Evolutionary conservation across 2,797 vertebrate genomes (phyloP).

Genomic region (Anguilla megastoma): DNA sequence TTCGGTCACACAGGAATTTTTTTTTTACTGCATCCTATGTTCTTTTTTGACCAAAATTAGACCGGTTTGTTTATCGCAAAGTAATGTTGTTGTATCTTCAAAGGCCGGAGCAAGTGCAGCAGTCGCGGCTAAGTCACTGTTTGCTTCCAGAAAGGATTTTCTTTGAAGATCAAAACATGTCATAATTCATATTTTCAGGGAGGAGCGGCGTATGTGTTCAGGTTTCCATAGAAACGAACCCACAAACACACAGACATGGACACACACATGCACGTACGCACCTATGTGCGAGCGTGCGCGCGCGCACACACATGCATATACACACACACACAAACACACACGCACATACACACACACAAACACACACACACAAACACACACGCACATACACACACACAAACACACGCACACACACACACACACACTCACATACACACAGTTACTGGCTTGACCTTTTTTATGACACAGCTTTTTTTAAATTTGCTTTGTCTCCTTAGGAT

Average conservation of each 20-base stretch:
- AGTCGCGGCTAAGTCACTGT: conserved; percentile 44
- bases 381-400: conserved; percentile 44
- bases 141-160: conserved; percentile 48
- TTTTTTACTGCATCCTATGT: conserved; percentile 1
- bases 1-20: not conserved
- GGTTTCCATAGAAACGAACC: conserved; percentile 53
- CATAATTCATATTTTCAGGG: conserved; percentile 61
- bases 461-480: conserved; percentile 33
- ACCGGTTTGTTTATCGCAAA: conserved; percentile 50
- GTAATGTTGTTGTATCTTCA: conserved; percentile 56
- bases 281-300: not conserved
- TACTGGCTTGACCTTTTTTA: conserved; percentile 42
- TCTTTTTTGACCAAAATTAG: conserved; percentile 46
- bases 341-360: conserved; percentile 47
- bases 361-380: conserved; percentile 41
- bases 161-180: conserved; percentile 66
- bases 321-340: conserved; percentile 43
- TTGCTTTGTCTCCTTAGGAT: conserved; percentile 18
- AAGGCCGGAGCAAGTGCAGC: conserved; percentile 53
- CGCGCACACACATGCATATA: conserved; percentile 49
- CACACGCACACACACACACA: conserved; percentile 48
- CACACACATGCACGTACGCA: conserved; percentile 30
- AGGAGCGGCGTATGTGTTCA: conserved; percentile 39
- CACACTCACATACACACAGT: conserved; percentile 28
- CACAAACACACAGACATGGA: conserved; percentile 45